Conservation (phyloP, 2,888 invertebrate genomes). For the Lithosia quadra region DNA sequence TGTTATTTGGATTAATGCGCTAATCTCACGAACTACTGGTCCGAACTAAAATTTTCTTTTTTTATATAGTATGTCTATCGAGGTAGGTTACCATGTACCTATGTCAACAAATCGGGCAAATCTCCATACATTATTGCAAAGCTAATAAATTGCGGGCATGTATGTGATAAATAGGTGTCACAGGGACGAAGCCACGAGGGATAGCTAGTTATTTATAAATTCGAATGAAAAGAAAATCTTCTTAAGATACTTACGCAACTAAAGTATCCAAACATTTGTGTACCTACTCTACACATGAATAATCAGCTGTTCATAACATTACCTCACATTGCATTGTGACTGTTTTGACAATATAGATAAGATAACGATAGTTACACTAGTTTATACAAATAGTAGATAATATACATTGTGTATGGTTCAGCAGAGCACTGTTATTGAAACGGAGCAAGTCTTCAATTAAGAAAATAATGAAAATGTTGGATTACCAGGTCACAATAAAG, state of each 20-base stretch:
- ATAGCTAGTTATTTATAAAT: background rate
- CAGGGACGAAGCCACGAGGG: no score
- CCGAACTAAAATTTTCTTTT: no score
- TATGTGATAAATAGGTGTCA: no score
- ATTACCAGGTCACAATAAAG: no score
- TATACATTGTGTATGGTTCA: background rate
- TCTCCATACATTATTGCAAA: no score
- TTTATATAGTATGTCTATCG: no score
- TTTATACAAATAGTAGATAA: slow-evolving; percentile 7
- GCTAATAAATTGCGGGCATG: no score
- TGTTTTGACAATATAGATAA: slow-evolving; percentile 43
- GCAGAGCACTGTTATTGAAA: background rate
- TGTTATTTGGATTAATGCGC: no score
- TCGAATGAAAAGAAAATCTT: background rate
- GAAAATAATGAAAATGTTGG: background rate
- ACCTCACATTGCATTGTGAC: slow-evolving; percentile 13
- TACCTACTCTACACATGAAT: slow-evolving; percentile 11
- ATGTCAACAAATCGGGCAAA: no score
- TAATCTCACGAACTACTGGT: no score
- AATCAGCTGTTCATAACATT: slow-evolving; percentile 34
- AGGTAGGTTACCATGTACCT: no score
- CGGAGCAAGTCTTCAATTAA: background rate
- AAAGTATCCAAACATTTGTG: background rate
- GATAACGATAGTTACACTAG: slow-evolving; percentile 36
- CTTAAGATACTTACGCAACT: background rate